Evolutionary conservation across 2,888 invertebrate genomes (phyloP).

Genomic region (Rotaria magnacalcarata): DNA sequence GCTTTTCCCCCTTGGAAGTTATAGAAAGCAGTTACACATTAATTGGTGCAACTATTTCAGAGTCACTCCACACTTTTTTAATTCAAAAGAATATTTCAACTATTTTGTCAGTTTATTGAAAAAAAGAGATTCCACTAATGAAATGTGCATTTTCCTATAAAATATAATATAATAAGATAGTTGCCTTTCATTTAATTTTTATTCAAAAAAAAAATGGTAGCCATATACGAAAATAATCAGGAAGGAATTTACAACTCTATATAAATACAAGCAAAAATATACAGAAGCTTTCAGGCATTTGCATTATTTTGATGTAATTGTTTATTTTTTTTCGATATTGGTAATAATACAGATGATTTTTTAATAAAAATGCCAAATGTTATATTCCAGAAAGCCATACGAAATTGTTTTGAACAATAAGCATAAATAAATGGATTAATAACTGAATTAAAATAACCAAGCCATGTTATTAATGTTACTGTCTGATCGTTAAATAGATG

Average conservation of each 20-base stretch:
- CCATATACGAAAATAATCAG: background rate
- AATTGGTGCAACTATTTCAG: no score
- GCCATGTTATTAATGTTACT: slow-evolving; percentile 71
- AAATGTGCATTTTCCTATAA: no score
- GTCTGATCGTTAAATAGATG: slow-evolving; percentile 66
- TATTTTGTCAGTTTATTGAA: no score
- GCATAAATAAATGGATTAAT: slow-evolving; percentile 86
- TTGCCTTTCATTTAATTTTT: no score
- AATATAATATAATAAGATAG: no score
- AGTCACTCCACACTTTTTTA: no score
- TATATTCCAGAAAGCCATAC: slow-evolving; percentile 67
- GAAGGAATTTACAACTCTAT: background rate
- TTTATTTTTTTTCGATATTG: background rate
- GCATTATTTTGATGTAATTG: background rate
- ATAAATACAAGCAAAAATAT: background rate
- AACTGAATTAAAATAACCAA: slow-evolving; percentile 81
- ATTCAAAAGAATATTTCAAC: no score
- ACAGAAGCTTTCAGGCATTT: background rate
- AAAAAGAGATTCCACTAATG: no score
- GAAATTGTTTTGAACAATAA: slow-evolving; percentile 79
- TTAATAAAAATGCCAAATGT: slow-evolving; percentile 41
- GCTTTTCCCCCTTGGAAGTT: no score
- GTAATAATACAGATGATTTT: background rate
- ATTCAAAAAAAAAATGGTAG: background rate
- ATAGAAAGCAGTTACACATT: no score